Conservation (phyloP, 2,113 vertebrate species). For the Micromys minutus region DNA sequence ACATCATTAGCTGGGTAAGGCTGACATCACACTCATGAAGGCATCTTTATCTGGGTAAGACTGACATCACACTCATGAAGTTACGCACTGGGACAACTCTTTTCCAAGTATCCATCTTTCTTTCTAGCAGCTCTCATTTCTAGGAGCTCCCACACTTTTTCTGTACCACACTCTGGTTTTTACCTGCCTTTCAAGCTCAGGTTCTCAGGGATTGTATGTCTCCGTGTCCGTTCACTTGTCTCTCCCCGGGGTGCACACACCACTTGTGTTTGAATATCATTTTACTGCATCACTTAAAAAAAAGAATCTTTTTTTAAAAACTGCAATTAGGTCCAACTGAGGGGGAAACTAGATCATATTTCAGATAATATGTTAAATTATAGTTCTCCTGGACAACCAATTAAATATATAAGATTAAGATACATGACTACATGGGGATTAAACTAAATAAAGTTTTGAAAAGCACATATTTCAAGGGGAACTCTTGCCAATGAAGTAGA, state of each 20-base stretch:
- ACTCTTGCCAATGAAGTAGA: slow-evolving; percentile 7
- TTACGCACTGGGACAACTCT: background rate
- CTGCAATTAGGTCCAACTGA: background rate
- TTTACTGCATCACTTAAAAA: slow-evolving; percentile 27
- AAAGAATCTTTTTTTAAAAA: slow-evolving; percentile 22
- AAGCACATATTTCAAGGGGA: slow-evolving; percentile 41
- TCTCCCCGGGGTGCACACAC: background rate
- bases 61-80: too few species aligned
- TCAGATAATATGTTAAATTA: slow-evolving; percentile 13
- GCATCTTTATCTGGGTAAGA: background rate
- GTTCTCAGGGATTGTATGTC: background rate
- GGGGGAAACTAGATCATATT: background rate
- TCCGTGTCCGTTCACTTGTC: background rate
- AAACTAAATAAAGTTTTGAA: slow-evolving; percentile 52
- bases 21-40: too few species aligned
- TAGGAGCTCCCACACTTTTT: background rate
- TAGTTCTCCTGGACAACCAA: background rate
- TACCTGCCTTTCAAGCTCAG: background rate
- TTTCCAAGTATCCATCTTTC: too few species aligned
- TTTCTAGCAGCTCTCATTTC: background rate
- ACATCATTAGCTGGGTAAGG: background rate
- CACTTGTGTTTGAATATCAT: background rate
- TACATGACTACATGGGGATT: background rate
- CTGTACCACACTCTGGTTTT: background rate
- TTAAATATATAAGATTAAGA: slow-evolving; percentile 27